Conservation (phyloP, 2,113 vertebrate species). For the Sphaerodactylus townsendi region DNA sequence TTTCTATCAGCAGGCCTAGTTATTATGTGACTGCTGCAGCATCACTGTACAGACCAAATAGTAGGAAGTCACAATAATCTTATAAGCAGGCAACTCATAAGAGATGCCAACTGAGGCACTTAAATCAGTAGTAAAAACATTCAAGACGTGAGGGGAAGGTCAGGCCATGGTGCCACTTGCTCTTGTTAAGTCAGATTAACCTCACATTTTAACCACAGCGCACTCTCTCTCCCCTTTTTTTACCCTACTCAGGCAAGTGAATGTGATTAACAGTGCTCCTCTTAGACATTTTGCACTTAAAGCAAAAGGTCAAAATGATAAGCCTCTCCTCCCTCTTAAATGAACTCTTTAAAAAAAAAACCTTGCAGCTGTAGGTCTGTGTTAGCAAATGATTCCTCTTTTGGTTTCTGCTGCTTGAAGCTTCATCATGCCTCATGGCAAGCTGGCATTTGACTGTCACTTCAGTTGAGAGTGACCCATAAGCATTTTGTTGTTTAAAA, state of each 20-base stretch:
- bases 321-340: neutral
- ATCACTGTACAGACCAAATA: fast-evolving
- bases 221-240: neutral
- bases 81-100: neutral
- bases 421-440: neutral
- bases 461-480: neutral
- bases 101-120: neutral
- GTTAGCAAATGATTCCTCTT: neutral
- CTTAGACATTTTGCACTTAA: neutral
- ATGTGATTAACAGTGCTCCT: neutral
- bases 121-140: neutral
- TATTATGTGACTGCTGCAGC: neutral
- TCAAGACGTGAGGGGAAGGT: neutral
- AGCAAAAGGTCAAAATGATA: neutral
- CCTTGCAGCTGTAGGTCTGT: neutral
- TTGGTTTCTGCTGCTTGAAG: neutral
- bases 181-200: neutral
- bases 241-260: neutral
- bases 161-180: neutral
- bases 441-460: neutral
- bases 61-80: fast-evolving
- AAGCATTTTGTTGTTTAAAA: too few relatives aligned
- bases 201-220: neutral
- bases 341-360: neutral
- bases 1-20: neutral